Base-by-base conservation (phyloP, 1,140 invertebrate genomes). In the Melanaphis sacchari region DNA sequence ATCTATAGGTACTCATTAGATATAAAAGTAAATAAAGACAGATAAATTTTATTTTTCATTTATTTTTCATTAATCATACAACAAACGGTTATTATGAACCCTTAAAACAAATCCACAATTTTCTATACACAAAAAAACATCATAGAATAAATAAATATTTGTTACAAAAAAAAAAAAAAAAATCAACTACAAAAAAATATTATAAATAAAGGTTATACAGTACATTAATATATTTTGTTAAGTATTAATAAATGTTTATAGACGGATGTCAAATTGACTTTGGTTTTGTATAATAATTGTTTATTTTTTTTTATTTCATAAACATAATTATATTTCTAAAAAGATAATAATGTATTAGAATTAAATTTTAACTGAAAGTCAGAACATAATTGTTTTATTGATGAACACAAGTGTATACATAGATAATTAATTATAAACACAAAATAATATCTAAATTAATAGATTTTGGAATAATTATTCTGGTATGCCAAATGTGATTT, bases 61-160 rank as follows among this genome's bases (percentile, higher is more conserved):
- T 49, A 36, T 89, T 89, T 89, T 89, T 89, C 31, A 90, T 90
- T 59, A 59, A 54, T 90, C 89, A 90, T 91, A 46, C 90, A 93
- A 93, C 66, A 93, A 93, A 82, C 43, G 91, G 91, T 93, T 93
- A 93, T 82, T 93, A 40, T 84, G 41, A 93, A 82, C 91, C 66
- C 91, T 93, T 90, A 81, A 81, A 84, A 93, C 43, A 84, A 46
- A 92, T 81, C 76, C 91, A 84, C 31, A 84, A 52, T 82, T 46
- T 26, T 49, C 43, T 92, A 82, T 92, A 82, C 90, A 81, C 43
- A 76, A 76, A 91, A 54, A 90, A 90, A 54, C 26, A 90, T 36
- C 7, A 40, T 24, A 81, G 21, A 49, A 38, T 49, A 93, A 93
- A 93, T 93, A 93, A 93, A 93, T 92, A 93, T 84, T 82, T 49